These are phyloP conservation scores for Oscheius myriophilus DNA, from an alignment of 2,888 invertebrate genomes.

Conservation along the genomic window DNA sequence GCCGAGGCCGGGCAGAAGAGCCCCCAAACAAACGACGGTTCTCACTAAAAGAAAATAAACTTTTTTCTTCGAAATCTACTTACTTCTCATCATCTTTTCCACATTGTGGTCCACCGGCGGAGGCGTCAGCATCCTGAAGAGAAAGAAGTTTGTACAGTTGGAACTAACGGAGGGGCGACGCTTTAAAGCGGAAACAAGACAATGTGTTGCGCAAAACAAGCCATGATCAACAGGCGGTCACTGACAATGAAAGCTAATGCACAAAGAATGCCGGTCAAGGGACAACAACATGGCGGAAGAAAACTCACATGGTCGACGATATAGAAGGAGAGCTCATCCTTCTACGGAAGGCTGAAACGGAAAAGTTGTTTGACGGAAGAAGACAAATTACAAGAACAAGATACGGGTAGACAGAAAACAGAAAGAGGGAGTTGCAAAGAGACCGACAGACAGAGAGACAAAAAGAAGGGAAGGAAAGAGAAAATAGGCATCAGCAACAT, in stretches of 20 bases:
- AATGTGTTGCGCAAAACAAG: constrained; percentile 1
- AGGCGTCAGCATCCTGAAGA: constrained; percentile 23
- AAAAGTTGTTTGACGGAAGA: too few species aligned
- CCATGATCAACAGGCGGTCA: background rate
- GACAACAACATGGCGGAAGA: background rate
- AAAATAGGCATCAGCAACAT: too few species aligned
- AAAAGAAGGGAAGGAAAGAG: too few species aligned
- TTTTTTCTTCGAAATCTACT: background rate
- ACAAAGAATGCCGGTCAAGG: background rate
- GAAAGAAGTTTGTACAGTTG: background rate
- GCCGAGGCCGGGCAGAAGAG: constrained; percentile 66
- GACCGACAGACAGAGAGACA: too few species aligned
- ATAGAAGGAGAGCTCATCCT: constrained; percentile 16
- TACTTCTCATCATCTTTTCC: constrained; percentile 27
- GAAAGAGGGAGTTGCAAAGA: too few species aligned
- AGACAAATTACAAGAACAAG: too few species aligned
- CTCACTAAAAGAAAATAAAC: constrained; percentile 38
- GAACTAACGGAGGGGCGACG: background rate
- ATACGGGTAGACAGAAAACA: too few species aligned
- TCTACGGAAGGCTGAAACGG: background rate
- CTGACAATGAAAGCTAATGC: background rate
- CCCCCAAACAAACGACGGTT: constrained; percentile 55
- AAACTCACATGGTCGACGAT: constrained; percentile 16
- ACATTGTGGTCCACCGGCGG: constrained; percentile 25
- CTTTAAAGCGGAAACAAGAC: background rate